A percentile compares a stretch with the other conserved stretches of the same genome.
Evolutionary conservation across 2,888 invertebrate genomes (phyloP).

Genomic region (Apamea crenata): DNA sequence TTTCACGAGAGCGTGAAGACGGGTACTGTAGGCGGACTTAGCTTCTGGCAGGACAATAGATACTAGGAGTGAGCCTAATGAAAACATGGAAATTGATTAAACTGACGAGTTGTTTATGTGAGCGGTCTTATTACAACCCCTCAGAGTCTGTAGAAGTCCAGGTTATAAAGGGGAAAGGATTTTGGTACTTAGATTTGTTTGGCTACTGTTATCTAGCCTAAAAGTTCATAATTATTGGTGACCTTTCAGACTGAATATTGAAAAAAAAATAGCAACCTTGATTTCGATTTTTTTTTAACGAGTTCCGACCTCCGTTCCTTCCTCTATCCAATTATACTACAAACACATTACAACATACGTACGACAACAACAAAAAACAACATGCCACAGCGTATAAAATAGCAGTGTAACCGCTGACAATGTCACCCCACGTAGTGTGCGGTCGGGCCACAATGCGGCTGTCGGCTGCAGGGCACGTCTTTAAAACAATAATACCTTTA

Average conservation of each 20-base stretch:
- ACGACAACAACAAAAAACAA: conserved; percentile 31
- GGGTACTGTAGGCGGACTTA: conserved; percentile 30
- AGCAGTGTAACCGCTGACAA: conserved; percentile 58
- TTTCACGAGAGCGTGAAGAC: conserved; percentile 70
- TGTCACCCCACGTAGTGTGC: conserved; percentile 48
- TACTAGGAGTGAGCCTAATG: conserved; percentile 38
- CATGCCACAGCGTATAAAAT: conserved; percentile 37
- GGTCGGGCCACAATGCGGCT: conserved; percentile 60
- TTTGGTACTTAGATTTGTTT: background rate
- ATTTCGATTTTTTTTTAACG: background rate
- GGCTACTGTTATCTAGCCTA: background rate
- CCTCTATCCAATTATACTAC: background rate
- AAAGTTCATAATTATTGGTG: background rate
- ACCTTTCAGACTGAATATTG: background rate
- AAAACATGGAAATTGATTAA: conserved; percentile 44
- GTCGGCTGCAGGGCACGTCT: conserved; percentile 64
- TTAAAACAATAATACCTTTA: conserved; percentile 71
- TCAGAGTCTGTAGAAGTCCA: background rate
- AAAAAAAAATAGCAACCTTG: background rate
- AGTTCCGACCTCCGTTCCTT: background rate
- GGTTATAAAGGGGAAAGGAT: background rate
- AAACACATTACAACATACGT: conserved; percentile 7
- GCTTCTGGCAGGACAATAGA: conserved; percentile 52
- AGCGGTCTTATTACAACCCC: background rate
- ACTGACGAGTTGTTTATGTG: conserved; percentile 2